Conservation (phyloP, 2,797 vertebrate species). For the Sphenodon punctatus region DNA sequence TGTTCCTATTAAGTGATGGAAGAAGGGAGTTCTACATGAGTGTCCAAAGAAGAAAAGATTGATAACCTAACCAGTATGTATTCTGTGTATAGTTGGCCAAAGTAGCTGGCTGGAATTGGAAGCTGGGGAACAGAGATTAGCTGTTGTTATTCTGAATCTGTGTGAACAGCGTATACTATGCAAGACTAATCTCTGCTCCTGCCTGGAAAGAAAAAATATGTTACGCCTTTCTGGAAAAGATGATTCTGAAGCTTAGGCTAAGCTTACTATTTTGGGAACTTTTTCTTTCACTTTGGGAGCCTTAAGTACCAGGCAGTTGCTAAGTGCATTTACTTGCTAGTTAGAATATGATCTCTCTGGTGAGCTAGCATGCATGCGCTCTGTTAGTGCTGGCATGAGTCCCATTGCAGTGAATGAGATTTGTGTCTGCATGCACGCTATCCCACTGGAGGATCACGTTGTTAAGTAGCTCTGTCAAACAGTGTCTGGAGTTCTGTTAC, state of each 20-base stretch:
- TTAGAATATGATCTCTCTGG: no score
- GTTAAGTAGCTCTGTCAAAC: conserved; percentile 16
- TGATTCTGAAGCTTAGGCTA: background rate
- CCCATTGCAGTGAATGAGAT: no score
- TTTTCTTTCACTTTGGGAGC: background rate
- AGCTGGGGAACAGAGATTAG: conserved; percentile 8
- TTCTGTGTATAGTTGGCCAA: no score
- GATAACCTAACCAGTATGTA: no score
- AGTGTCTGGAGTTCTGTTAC: conserved; percentile 21
- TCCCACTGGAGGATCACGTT: no score
- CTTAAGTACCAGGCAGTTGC: background rate
- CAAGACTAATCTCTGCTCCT: background rate
- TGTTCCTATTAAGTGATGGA: no score
- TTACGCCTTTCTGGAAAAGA: background rate
- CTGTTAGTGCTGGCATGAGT: no score
- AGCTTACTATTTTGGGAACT: background rate
- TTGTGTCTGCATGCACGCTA: no score
- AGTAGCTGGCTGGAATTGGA: background rate
- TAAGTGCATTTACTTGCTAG: conserved; percentile 1
- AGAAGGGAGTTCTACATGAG: conserved; percentile 21
- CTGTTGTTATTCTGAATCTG: background rate
- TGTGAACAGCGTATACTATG: background rate
- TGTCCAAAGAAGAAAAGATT: conserved; percentile 12
- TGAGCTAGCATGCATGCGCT: no score
- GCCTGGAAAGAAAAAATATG: conserved; percentile 16